Evolutionary conservation across 2,888 invertebrate species (phyloP).

Genomic region (Trichopoda pennipes): DNA sequence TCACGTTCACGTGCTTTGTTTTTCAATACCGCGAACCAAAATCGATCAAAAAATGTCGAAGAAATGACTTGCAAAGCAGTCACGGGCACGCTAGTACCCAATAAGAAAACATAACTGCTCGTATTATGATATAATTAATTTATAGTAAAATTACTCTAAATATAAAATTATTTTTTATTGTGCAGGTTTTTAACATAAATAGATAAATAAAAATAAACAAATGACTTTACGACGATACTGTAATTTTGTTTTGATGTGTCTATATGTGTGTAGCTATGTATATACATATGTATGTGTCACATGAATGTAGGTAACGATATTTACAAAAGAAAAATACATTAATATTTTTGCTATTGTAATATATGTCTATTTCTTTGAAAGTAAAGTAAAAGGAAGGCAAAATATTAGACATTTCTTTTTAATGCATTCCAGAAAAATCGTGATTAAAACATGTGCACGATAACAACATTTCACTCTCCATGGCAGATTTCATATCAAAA

Average conservation of each 20-base stretch:
- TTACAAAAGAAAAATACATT: constrained; percentile 39
- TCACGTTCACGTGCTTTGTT: no score
- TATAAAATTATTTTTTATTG: no score
- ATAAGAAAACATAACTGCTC: no score
- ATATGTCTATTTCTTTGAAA: constrained; percentile 13
- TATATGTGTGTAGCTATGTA: neutral
- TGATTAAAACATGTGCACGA: constrained; percentile 34
- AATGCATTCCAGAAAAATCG: constrained; percentile 45
- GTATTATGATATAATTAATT: no score
- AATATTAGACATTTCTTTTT: constrained; percentile 29
- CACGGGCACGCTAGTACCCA: no score
- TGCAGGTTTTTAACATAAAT: no score
- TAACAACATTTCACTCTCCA: neutral
- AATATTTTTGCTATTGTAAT: constrained; percentile 9
- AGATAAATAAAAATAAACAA: no score
- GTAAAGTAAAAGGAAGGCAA: constrained; percentile 54
- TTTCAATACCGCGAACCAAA: no score
- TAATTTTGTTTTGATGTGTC: neutral
- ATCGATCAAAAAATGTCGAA: no score
- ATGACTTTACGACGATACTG: neutral
- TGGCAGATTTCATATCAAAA: neutral
- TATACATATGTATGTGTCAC: constrained; percentile 9
- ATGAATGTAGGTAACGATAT: constrained; percentile 58
- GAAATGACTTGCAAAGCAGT: no score
- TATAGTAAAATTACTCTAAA: no score